Base-by-base conservation (phyloP, 2,113 vertebrate genomes). In the Callipepla californica region DNA sequence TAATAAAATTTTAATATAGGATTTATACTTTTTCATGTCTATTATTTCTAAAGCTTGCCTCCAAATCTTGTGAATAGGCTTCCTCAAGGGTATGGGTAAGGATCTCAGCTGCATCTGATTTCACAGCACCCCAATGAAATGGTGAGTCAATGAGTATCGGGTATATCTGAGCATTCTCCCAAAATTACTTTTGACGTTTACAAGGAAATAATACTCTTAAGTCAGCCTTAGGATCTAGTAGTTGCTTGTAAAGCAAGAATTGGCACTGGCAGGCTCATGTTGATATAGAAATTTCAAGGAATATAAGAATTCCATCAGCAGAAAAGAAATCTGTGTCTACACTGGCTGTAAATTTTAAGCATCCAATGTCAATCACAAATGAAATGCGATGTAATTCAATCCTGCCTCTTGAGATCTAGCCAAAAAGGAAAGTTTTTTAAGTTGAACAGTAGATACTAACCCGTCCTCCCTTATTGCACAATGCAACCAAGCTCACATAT, bases 121-220 rank as follows among this genome's bases (percentile, higher is more conserved):
- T 91, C 76, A 87, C 72, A 92, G 65, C 36, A 80, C 69, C 3
- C 1, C 70, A 92, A 95, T 77, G 77, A 93, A 96, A 91, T 30
- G 75, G 70, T 68, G 94, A 92, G 82, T 55, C 2, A 1, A 91
- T 80, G 85, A 74, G 85, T 62, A 80, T 95, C 19, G 1, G 80
- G 86, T 91, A 81, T 55, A 95, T 85, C 85, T 69, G 87, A 95
- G 69, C 48, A 80, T 82, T 92, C 74, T 84, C 69, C 66, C 34
- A 86, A 86, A 96, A 96, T 84, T 85, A 32, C 36, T 74, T 82
- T 32, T 92, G 95, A 96, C 92, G 59, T 96, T 94, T 97, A 94
- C 95, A 94, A 92, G 96, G 85, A 96, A 95, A 92, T 92, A 90
- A 92, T 80, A 78, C 77, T 67, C 42, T 92, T 91, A 90, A 95